Conservation (phyloP, 2,113 vertebrate genomes). For the Mus pahari region DNA sequence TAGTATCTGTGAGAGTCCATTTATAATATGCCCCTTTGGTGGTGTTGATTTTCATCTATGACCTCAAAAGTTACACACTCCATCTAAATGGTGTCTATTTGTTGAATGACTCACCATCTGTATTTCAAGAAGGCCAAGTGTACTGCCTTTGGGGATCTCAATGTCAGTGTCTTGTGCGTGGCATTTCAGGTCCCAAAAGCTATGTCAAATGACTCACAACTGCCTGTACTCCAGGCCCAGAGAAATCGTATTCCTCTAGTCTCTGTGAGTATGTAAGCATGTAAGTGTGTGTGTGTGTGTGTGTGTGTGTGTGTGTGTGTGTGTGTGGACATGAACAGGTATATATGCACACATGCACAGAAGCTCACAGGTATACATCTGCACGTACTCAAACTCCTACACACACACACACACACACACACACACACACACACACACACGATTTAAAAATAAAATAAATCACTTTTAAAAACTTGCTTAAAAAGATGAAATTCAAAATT, state of each 20-base stretch:
- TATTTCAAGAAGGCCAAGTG: neutral
- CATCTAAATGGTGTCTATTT: neutral
- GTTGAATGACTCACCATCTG: neutral
- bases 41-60: neutral
- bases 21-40: neutral
- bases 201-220: neutral
- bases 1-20: neutral
- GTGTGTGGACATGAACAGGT: neutral
- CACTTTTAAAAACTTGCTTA: neutral
- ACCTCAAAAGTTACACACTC: neutral
- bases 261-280: no score
- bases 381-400: neutral
- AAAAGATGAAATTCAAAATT: neutral
- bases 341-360: neutral
- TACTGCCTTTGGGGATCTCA: neutral
- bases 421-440: neutral
- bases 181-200: no score
- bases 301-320: no score
- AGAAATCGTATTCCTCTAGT: neutral
- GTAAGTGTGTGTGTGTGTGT: no score
- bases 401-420: neutral
- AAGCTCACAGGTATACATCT: neutral
- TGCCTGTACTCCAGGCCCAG: neutral
- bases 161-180: neutral
- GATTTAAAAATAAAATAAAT: neutral